Base-by-base conservation (phyloP, 2,113 vertebrate species). In the Stercorarius parasiticus region DNA sequence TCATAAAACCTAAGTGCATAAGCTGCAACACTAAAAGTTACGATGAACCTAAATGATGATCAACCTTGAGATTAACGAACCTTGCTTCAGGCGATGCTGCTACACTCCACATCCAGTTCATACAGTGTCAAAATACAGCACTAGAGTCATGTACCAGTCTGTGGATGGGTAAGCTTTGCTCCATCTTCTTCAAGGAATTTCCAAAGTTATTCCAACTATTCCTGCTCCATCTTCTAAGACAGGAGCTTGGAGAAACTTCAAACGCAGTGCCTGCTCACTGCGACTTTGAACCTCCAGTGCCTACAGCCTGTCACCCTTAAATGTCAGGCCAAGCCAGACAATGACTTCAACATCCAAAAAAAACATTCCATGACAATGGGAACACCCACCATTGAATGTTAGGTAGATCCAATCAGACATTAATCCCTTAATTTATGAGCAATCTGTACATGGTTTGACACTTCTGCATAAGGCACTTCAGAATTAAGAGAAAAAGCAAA, bases 381-480 rank as follows among this genome's bases (percentile, higher is more conserved):
- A 91, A 67, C 32, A 34, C 9, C 6, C 58, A 43, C 6, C 1
- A 21, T 0, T 18, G 5, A 73, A n/a, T 2, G 4, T 42, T 8
- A 72, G 30, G n/a, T 40, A 43, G 53, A 38, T 32, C 17, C 21
- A 50, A 67, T 42, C 15, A 20, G 42, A 4, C 32, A 30, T 50
- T 43, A 43, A 62, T 12, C 34, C 34, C 11, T 58, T 47, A 11
- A 49, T 23, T 19, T 49, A 42, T 29, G 49, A 36, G 9, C 12
- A 64, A 61, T 12, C 61, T 36, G 13, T 21, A 12, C 21, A 32
- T 7, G n/a, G 40, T 49, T 40, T n/a, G 15, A 73, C 11, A 21
- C 15, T 45, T 69, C 12, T 45, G 23, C 16, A 72, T 30, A 82
- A 64, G 17, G 25, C 47, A 73, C 14, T 53, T 62, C 26, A 23